Base-by-base conservation (phyloP, 2,113 vertebrate species). In the Pontoporia blainvillei region DNA sequence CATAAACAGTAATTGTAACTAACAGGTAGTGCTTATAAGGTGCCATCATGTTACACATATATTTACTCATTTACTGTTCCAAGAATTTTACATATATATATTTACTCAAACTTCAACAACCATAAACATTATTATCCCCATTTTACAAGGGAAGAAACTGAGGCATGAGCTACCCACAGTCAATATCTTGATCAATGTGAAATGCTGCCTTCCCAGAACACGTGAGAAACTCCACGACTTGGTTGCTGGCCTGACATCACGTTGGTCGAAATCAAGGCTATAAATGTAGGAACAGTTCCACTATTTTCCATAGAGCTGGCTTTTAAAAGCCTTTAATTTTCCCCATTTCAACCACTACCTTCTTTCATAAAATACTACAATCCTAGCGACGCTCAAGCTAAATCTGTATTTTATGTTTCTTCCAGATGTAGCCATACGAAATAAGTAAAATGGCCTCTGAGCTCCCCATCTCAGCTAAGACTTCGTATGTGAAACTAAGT, bases 401-500 rank as follows among this genome's bases (percentile, higher is more conserved):
- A 94, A 67, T 76, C 15, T 71, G 3, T 52, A 71, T 0, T 57
- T 27, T 1, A 59, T 6, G 25, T 21, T 54, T 86, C 76, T 79
- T 95, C 14, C 75, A 93, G 86, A 87, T 14, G 39, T n/a, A 92
- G 67, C 17, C 90, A 94, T 12, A 73, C 25, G 54, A 91, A 94
- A 44, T 54, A 72, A 95, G 90, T 72, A 62, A 95, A 98, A 88
- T 6, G 23, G 12, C 7, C 18, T 72, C 54, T 57, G 59, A 62
- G 39, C 31, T 72, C 13, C 69, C 20, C 76, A 46, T 27, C 57
- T n/a, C 4, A 64, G 46, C 44, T 87, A 81, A 67, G 15, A 86
- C 41, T 62, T 64, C 41, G 85, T 20, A 29, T 18, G 20, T 8
- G 59, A 96, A 39, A 46, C 27, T 13, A 23, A 72, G 34, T 72